A percentile compares a stretch with the other conserved stretches of the same genome.
These are phyloP conservation scores for Therioaphis trifolii DNA, from an alignment of 2,888 invertebrate species.

Conservation along the genomic window DNA sequence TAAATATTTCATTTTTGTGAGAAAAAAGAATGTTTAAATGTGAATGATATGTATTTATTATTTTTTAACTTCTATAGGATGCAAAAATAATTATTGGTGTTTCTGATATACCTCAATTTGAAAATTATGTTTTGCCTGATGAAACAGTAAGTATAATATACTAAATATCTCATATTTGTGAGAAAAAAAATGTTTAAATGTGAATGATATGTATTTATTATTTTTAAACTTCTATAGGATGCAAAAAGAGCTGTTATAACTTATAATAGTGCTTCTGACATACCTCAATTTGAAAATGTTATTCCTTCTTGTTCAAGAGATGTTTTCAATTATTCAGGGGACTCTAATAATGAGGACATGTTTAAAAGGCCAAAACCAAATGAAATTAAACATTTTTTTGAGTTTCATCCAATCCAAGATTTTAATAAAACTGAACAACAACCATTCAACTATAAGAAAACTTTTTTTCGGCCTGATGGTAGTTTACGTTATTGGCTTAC, in stretches of 20 bases:
- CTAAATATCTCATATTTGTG: neutral
- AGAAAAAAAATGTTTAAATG: too few species aligned
- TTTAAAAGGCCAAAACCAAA: conserved; percentile 23
- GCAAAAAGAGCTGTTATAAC: too few species aligned
- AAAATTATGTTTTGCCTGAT: too few species aligned
- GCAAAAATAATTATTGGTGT: too few species aligned
- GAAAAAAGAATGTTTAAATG: too few species aligned
- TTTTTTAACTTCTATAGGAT: too few species aligned
- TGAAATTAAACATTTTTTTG: conserved; percentile 23
- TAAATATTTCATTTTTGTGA: too few species aligned
- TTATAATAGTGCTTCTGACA: too few species aligned
- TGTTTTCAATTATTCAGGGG: neutral
- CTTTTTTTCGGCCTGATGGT: conserved; percentile 23
- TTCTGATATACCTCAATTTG: too few species aligned
- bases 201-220: too few species aligned
- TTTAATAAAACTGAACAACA: conserved; percentile 16
- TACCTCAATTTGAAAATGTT: neutral
- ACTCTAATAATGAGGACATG: conserved; percentile 25
- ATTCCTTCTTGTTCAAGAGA: neutral
- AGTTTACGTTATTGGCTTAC: conserved; percentile 25
- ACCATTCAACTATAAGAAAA: conserved; percentile 3
- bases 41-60: too few species aligned
- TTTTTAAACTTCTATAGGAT: too few species aligned
- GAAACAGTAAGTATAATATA: conserved; percentile 7
- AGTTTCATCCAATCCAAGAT: conserved; percentile 24